Percentiles rank a stretch among this genome's conserved stretches.
phyloP scores from a whole-genome alignment of 2,113 vertebrate genomes.

The Philantomba maxwellii region DNA sequence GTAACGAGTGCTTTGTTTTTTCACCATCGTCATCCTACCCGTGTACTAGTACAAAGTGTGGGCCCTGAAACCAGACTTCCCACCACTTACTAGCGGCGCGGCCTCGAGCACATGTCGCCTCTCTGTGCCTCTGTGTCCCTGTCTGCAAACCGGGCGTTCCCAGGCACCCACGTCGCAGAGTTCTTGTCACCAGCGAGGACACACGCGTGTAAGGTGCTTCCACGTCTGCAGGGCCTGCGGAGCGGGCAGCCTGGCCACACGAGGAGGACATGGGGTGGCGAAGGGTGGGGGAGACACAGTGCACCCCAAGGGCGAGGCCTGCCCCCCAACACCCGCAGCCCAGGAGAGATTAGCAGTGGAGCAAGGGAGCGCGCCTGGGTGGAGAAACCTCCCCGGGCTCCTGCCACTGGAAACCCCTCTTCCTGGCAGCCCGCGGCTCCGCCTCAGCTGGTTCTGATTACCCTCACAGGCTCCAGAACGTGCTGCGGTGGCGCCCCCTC shows the following conservation, averaged over 20 bases:
- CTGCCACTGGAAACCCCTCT: neutral
- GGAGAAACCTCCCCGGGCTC: neutral
- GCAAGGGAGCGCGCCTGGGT: neutral
- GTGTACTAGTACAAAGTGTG: neutral
- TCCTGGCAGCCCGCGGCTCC: neutral
- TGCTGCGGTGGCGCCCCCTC: neutral
- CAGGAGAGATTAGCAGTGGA: neutral
- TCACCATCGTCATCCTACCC: neutral
- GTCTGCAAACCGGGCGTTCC: neutral
- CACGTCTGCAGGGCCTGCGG: neutral
- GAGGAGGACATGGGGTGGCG: neutral
- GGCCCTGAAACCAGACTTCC: neutral
- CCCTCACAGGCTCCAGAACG: neutral
- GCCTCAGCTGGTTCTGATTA: neutral
- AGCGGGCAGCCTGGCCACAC: neutral
- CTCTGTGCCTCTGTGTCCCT: neutral
- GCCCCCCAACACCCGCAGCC: neutral
- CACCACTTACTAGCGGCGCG: neutral
- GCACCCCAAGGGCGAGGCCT: too few species aligned
- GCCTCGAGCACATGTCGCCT: neutral
- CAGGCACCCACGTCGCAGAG: neutral
- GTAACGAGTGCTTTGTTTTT: neutral
- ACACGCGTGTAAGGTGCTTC: accelerated
- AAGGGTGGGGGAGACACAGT: neutral
- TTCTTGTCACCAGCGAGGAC: neutral